phyloP scores from a whole-genome alignment of 2,113 vertebrate genomes.

The Pangasianodon gigas region DNA sequence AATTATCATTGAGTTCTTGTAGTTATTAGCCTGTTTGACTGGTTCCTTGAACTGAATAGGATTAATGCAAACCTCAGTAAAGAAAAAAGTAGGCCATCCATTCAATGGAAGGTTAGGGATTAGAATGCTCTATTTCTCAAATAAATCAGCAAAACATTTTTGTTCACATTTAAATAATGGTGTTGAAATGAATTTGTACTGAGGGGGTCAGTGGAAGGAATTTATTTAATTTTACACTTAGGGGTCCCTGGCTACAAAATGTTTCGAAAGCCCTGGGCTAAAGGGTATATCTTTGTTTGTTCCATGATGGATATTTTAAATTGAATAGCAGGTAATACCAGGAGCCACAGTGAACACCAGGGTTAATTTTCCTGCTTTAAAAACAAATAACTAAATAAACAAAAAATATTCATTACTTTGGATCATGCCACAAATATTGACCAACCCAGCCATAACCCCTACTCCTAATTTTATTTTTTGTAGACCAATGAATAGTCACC shows the following conservation, averaged over 20 bases:
- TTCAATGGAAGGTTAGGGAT: background rate
- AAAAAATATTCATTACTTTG: background rate
- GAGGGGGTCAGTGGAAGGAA: background rate
- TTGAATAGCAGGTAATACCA: background rate
- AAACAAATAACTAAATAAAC: background rate
- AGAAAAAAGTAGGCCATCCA: background rate
- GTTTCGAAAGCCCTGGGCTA: background rate
- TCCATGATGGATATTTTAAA: background rate
- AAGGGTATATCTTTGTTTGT: background rate
- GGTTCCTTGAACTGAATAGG: too few relatives aligned
- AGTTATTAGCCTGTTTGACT: too few relatives aligned
- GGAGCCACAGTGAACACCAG: background rate
- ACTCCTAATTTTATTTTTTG: background rate
- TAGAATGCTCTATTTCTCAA: background rate
- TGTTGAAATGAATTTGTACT: background rate
- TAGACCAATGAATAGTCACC: background rate
- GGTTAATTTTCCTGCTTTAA: background rate
- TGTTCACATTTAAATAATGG: background rate
- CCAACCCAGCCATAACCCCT: background rate
- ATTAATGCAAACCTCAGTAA: background rate
- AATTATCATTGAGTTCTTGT: too few relatives aligned
- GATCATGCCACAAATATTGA: background rate
- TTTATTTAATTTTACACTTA: background rate
- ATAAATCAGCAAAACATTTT: background rate
- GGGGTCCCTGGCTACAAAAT: background rate